These are phyloP conservation scores for Hormaphis cornu DNA, from an alignment of 1,140 invertebrate genomes.

Conservation along the genomic window DNA sequence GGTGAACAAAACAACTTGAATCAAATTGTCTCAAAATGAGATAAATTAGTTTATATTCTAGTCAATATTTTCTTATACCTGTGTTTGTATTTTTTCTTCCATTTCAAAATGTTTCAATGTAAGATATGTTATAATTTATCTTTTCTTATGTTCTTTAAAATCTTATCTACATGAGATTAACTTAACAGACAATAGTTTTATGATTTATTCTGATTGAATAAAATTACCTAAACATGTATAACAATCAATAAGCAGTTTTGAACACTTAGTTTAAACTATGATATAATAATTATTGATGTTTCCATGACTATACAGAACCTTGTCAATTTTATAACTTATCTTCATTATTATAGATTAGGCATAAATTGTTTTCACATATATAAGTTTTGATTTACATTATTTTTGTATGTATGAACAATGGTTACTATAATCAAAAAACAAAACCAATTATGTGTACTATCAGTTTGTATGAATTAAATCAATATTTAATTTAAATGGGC, in stretches of 20 bases:
- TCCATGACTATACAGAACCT: background rate
- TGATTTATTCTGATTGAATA: background rate
- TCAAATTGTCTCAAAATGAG: constrained; percentile 18
- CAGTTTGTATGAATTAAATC: no score
- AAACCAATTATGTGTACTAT: no score
- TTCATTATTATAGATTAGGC: no score
- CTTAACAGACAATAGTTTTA: no score
- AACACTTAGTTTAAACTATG: background rate
- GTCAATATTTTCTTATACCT: constrained; percentile 16
- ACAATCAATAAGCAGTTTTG: background rate
- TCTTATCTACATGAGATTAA: background rate
- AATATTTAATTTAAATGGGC: no score
- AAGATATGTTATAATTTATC: background rate
- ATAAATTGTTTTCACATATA: no score
- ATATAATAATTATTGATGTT: background rate
- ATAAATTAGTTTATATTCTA: constrained; percentile 23
- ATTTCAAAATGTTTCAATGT: background rate
- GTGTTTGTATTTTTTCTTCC: constrained; percentile 12
- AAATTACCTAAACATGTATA: background rate
- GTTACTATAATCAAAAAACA: no score
- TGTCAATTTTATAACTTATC: no score
- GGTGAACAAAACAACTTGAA: constrained; percentile 19
- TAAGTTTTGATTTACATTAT: no score
- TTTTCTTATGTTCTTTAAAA: background rate
- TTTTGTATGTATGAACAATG: no score